These are phyloP conservation scores for Propithecus deckenii DNA, from an alignment of 2,797 vertebrate species.

Conservation along the genomic window DNA sequence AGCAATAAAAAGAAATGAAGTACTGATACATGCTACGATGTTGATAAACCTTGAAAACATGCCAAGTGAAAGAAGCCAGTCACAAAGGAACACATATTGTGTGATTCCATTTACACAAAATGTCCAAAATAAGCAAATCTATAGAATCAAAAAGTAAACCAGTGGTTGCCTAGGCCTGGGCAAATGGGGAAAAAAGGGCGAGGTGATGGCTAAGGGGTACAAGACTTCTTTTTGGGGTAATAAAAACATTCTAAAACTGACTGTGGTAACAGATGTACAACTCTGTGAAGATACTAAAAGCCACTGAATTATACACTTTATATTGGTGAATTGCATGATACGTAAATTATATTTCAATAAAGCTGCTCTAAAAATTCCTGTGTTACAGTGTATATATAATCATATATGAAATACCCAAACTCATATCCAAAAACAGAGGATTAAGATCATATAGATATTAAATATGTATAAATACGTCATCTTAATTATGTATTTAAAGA, in stretches of 20 bases:
- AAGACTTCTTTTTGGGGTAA: neutral
- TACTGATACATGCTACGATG: neutral
- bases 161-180: neutral
- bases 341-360: conserved; percentile 24
- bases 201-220: neutral
- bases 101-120: neutral
- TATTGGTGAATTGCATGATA: neutral
- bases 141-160: neutral
- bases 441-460: neutral
- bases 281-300: neutral
- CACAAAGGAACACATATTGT: neutral
- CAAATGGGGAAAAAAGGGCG: neutral
- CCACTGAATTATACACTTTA: neutral
- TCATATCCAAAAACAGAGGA: neutral
- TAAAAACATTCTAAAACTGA: neutral
- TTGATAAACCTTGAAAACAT: neutral
- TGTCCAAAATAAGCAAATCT: neutral
- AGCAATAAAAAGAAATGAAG: neutral
- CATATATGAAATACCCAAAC: neutral
- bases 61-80: neutral
- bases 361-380: neutral
- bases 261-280: neutral
- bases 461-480: neutral
- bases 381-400: neutral
- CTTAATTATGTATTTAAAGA: neutral